Base-by-base conservation (phyloP, 1,140 invertebrate species). In the Brachionus koreanus region DNA sequence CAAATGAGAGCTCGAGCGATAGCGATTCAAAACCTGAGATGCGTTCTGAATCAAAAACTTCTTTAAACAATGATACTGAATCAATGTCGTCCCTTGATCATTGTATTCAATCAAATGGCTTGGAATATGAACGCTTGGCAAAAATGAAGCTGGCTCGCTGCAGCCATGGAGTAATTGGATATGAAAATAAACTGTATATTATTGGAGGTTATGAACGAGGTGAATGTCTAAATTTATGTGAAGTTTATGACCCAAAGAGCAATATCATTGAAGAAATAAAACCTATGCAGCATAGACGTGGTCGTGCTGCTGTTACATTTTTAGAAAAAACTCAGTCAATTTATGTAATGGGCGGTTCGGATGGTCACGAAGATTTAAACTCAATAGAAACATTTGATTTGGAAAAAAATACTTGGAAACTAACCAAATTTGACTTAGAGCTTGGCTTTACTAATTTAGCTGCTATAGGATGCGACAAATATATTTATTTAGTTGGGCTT, bases 151-250 rank as follows among this genome's bases (percentile, higher is more conserved):
- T 76, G 10, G 84, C 57, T n/a, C 63, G 83, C 10, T 83, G 83
- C 12, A 37, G 84, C 65, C 84, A 84, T 77, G 82, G 52, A n/a
- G 82, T 84, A 23, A 63, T 83, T 37, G 72, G 25, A 29, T 46
- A 82, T 42, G 61, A 83, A 16, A 52, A 82, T 6, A 83, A 83
- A 49, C 43, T 83, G 29, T 83, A 67, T 76, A 75, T 85, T 10
- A 77, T 84, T 46, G 83, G 83, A 25, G 94, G 94, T 7, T 95
- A 95, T 87, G 93, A 95, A 86, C 90, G 94, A 57, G 93, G 92
- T 16, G 93, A 95, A 86, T 95, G 93, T 86, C 88, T 95, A 57
- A 91, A 91, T 76, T 90, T 90, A 13, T 93, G 92, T 1, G 94
- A 95, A 88, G 89, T 90, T 19, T 95, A 93, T 87, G 90, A 93